Base-by-base conservation (phyloP, 2,113 vertebrate species). In the Rhinoderma darwinii region DNA sequence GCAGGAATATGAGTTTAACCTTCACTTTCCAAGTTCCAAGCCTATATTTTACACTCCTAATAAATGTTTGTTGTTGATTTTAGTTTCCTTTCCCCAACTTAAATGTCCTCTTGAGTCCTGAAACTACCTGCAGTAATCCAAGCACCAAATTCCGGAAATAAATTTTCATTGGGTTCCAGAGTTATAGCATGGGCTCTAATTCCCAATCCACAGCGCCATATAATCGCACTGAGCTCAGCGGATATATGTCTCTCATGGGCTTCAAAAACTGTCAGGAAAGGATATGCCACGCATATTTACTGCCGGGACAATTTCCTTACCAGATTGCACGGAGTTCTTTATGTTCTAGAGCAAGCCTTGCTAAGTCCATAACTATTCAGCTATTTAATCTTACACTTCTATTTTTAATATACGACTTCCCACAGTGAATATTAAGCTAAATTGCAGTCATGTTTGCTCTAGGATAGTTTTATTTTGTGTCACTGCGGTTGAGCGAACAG, bases 51-150 rank as follows among this genome's bases (percentile, higher is more conserved):
- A 87, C 54, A 25, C 86, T 63, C 51, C 78, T 82, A 87, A 82
- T 87, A 87, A 87, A 87, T 87, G 79, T 54, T 73, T 87, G 86
- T 87, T 87, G 86, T 82, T 74, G 79, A 87, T 87, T 87, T 87
- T 82, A 82, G 68, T 59, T 87, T 82, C 79, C 82, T 84, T 80
- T 87, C n/a, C 51, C 66, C 51, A 82, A 43, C 41, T 87, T 87
- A 87, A 87, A 87, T 63, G 79, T 87, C n/a, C 86, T 87, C 86
- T 35, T 59, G 86, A 82, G 86, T 74, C 68, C 70, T 72, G 63
- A 87, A 87, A 82, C 47, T 82, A 75, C 78, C 68, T 37, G 78
- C 86, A 82, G 78, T 87, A 82, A 82, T 87, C 51, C 68, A 47
- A 50, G 35, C 47, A 87, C 86, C 86, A 82, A 82, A 87, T 87